Evolutionary conservation across 64 coral and sea anemone species (phyloP), one percentile per base, ranked within the genome.

Genomic region (Dendronephthya gigantea): DNA sequence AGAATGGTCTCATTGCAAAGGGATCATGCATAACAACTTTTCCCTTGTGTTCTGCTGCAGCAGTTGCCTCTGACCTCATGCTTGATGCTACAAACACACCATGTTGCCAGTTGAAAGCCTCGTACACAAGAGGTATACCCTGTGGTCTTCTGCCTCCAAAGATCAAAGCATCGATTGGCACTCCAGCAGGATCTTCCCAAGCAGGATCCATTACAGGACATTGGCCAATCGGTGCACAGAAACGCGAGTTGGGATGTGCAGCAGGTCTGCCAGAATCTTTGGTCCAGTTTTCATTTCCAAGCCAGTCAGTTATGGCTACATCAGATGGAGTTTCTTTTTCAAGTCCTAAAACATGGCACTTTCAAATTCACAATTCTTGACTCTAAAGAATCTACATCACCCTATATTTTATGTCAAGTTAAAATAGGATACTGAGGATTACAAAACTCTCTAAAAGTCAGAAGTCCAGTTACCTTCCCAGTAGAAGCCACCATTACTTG

Each of bases 391-490:
- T 45, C 11, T 45, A 45, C 11, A 45, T 6, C 3, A 45, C 41
- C 3, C 10, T 45, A 10, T 45, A 45, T 45, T n/a, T n/a, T n/a
- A n/a, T n/a, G n/a, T n/a, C n/a, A n/a, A n/a, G n/a, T n/a, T n/a
- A n/a, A n/a, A n/a, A n/a, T n/a, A n/a, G n/a, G n/a, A n/a, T n/a
- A n/a, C n/a, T n/a, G n/a, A n/a, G n/a, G n/a, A n/a, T n/a, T n/a
- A n/a, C n/a, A n/a, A n/a, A n/a, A n/a, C n/a, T n/a, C n/a, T n/a
- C n/a, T n/a, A n/a, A n/a, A n/a, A n/a, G n/a, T n/a, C n/a, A n/a
- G n/a, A n/a, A n/a, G n/a, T n/a, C n/a, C n/a, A n/a, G 39, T 84
- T 90, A 95, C 93, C 93, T 89, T 95, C 93, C 93, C 93, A 95
- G 83, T 79, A 95, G 68, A 90, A 92, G 65, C 81, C 93, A 33